Evolutionary conservation across 2,888 invertebrate genomes (phyloP).

Genomic region (Luffia ferchaultella): DNA sequence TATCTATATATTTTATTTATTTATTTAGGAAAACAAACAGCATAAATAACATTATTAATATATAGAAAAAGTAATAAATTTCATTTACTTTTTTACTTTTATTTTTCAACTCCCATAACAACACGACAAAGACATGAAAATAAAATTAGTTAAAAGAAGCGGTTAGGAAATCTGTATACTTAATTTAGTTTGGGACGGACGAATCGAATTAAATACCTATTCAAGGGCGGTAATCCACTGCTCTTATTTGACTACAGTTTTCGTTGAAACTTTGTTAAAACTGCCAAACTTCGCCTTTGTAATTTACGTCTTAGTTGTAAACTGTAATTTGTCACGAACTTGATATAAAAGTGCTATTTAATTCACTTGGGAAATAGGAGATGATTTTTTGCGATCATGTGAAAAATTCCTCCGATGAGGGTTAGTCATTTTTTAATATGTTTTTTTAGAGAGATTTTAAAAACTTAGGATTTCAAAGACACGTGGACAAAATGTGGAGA

Average conservation of each 20-base stretch:
- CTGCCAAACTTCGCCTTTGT: neutral
- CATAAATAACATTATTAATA: too few species aligned
- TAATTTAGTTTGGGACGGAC: neutral
- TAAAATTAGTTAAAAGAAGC: neutral
- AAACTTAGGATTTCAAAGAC: too few species aligned
- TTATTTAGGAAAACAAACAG: too few species aligned
- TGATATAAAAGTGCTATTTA: neutral
- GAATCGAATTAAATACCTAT: neutral
- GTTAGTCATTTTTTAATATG: too few species aligned
- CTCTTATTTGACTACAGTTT: neutral
- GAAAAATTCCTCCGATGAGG: too few species aligned
- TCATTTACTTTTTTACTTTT: neutral
- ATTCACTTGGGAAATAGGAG: too few species aligned
- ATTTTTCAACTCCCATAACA: neutral
- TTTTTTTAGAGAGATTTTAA: too few species aligned
- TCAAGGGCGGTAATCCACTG: neutral
- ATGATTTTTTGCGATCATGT: too few species aligned
- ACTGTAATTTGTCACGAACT: neutral
- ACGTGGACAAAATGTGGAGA: too few species aligned
- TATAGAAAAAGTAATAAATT: neutral
- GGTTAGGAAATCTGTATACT: neutral
- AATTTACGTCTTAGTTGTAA: neutral
- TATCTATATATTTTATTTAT: neutral
- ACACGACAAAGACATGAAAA: neutral
- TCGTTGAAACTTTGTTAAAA: neutral